These are phyloP conservation scores for Protophormia terraenovae DNA, from an alignment of 2,888 invertebrate species.

Conservation along the genomic window DNA sequence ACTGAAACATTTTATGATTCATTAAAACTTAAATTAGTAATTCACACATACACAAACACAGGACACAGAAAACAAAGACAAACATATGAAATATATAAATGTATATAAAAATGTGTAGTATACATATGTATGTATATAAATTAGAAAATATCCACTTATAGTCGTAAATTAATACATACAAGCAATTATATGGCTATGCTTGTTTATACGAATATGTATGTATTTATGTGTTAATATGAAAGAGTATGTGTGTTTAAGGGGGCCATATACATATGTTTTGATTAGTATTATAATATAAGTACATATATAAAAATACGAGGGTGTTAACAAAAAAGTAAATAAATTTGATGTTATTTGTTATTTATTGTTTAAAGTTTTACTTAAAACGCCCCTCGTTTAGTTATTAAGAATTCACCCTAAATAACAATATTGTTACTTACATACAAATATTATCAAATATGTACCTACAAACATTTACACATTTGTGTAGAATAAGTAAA, in stretches of 20 bases:
- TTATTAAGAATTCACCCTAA: too few relatives aligned
- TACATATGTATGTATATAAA: neutral
- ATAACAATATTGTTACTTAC: neutral
- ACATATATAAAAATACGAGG: neutral
- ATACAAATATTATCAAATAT: neutral
- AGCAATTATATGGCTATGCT: neutral
- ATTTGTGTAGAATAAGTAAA: neutral
- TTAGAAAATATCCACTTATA: neutral
- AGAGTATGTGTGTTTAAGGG: neutral
- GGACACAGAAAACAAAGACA: neutral
- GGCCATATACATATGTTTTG: neutral
- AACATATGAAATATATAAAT: neutral
- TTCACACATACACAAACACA: neutral
- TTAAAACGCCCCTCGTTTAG: too few relatives aligned
- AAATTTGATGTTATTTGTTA: too few relatives aligned
- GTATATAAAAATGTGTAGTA: neutral
- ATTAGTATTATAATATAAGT: neutral
- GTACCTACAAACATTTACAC: neutral
- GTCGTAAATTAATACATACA: constrained; percentile 10
- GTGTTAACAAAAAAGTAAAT: too few relatives aligned
- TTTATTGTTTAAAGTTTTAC: too few relatives aligned
- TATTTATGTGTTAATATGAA: neutral
- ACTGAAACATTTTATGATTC: constrained; percentile 30
- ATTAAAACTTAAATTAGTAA: neutral
- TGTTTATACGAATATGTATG: too few relatives aligned